Base-by-base conservation (phyloP, 92 coral and sea anemone species). In the Epizoanthus scotinus region DNA sequence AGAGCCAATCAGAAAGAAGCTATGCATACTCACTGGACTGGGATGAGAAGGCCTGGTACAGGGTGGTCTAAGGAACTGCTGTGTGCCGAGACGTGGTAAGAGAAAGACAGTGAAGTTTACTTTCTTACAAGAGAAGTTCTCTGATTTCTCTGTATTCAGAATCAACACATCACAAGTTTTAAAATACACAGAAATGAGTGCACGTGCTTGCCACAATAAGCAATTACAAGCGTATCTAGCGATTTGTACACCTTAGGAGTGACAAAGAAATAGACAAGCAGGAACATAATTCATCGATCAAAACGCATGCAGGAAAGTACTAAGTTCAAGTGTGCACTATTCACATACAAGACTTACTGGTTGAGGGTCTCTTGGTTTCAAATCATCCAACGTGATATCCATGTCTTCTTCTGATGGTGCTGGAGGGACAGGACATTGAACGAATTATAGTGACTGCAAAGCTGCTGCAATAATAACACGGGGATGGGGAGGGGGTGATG, bases 1-100 rank as follows among this genome's bases (percentile, higher is more conserved):
- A 44, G 13, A 44, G 50, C 40, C 40, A 34, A 34, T 6, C 40
- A 34, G 25, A 57, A 36, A 10, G 67, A n/a, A 7, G 31, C 38
- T 38, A 59, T 6, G 67, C 49, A 75, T 75, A 75, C 81, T 75
- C 81, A 75, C 81, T 75, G 68, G 81, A 25, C 69, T 60, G 38
- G 67, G 67, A 5, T 57, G 56, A 60, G 81, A 6, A 40, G 81
- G 56, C 40, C 81, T 75, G 6, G 69, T 75, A 55, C 81, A 21
- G 67, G 81, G 67, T 36, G 63, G 52, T 42, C 81, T 75, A 36
- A 75, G 81, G 67, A 75, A 75, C 81, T 75, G 81, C 81, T 75
- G 81, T 42, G 81, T 59, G 68, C 81, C 59, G 34, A 67, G 68
- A 75, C 21, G 67, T 40, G 34, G 52, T 17, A 56, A 40, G n/a